These are phyloP conservation scores for Drosophila obscura DNA, from an alignment of 1,140 invertebrate species.

Conservation along the genomic window DNA sequence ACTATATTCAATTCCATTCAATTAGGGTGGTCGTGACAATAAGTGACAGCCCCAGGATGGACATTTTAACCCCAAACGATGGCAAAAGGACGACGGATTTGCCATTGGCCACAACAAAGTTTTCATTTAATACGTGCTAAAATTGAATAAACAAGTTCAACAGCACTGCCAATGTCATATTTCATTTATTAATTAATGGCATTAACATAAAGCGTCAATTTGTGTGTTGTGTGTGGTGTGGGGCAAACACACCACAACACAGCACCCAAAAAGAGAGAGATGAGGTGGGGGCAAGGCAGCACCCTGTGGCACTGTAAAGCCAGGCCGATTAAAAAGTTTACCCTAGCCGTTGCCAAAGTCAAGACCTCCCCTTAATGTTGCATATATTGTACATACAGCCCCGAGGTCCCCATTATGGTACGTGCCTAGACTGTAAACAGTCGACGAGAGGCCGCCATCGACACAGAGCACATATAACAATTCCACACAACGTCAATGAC, in stretches of 20 bases:
- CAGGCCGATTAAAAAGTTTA: constrained; percentile 76
- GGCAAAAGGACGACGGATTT: constrained; percentile 12
- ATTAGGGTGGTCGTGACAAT: constrained; percentile 17
- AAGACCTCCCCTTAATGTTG: constrained; percentile 55
- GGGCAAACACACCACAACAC: constrained; percentile 9
- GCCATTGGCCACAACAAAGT: constrained; percentile 44
- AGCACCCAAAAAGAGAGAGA: constrained; percentile 20
- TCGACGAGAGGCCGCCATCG: constrained; percentile 24
- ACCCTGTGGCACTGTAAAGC: constrained; percentile 43
- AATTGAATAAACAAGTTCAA: constrained; percentile 76
- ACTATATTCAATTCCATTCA: constrained; percentile 42
- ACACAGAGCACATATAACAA: constrained; percentile 35
- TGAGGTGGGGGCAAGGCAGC: background rate
- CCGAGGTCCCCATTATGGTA: constrained; percentile 49
- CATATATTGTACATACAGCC: constrained; percentile 61
- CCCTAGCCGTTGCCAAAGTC: constrained; percentile 37
- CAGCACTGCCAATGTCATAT: constrained; percentile 66
- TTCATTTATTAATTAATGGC: constrained; percentile 80
- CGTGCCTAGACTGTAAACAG: constrained; percentile 74
- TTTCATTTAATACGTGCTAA: constrained; percentile 78
- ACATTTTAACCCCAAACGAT: constrained; percentile 17
- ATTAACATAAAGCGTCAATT: constrained; percentile 80
- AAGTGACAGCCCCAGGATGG: constrained; percentile 14
- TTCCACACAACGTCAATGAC: constrained; percentile 64
- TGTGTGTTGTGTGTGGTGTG: constrained; percentile 55